Base-by-base conservation (phyloP, 2,888 invertebrate genomes). In the Phaedon cochleariae region DNA sequence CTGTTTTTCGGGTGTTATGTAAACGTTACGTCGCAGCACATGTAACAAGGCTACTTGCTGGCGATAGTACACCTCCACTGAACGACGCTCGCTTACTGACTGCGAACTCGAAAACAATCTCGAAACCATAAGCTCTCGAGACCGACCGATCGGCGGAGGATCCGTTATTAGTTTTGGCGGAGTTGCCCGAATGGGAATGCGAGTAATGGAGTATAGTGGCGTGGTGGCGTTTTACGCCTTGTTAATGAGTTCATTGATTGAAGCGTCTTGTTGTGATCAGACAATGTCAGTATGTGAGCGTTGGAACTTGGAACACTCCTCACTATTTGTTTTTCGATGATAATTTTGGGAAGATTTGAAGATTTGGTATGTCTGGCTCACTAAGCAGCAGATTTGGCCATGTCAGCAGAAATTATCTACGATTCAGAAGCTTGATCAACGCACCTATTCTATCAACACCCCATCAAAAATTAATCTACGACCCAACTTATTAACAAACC, bases 21-120 rank as follows among this genome's bases (percentile, higher is more conserved):
- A 72, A 72, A 72, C 65, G 67, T 67, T 70, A 70, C 67, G 69
- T 67, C 53, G 66, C 63, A 58, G 70, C 72, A 70, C 72, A 72
- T 72, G 72, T 70, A 72, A 69, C 58, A 22, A 41, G 41, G 29
- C 20, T 52, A 22, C 34, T 29, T n/a, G 26, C 29, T 15, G 59
- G 46, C 18, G 1, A 37, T 20, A 12, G 53, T 15, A 21, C 53
- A 46, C 54, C 53, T 37, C 21, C 31, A 3, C 53, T 29, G 62
- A 51, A 34, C 69, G 49, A 5, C 55, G 54, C 55, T 58, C 64
- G 22, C 62, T 55, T 55, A 31, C 59, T 41, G 41, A 31, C 52
- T 26, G 51, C 49, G 34, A 26, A 65, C 66, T 66, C 57, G 41
- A 37, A 41, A 41, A 63, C 29, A 49, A 51, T 62, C 41, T 58